These are phyloP conservation scores for Leptopilina boulardi DNA, from an alignment of 1,140 invertebrate species.

Conservation along the genomic window DNA sequence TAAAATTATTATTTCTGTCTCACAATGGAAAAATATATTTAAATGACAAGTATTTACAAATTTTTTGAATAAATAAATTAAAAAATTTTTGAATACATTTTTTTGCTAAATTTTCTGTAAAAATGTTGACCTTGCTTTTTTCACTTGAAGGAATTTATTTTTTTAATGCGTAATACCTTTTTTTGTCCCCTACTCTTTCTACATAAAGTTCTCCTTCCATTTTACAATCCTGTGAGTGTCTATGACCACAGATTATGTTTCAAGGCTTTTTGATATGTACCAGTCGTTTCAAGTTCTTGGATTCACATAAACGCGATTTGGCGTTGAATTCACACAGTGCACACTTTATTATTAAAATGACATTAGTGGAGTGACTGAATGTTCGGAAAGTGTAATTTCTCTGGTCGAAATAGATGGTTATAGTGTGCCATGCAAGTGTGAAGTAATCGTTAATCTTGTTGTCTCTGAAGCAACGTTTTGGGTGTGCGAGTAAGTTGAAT, in stretches of 20 bases:
- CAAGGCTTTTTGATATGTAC: neutral
- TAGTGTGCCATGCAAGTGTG: conserved; percentile 42
- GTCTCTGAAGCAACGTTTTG: conserved; percentile 41
- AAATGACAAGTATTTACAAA: no score
- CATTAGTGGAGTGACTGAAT: neutral
- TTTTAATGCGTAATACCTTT: neutral
- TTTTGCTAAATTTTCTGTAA: no score
- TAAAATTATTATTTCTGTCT: no score
- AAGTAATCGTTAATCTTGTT: conserved; percentile 67
- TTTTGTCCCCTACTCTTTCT: neutral
- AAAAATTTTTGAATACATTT: no score
- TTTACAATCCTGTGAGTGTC: neutral
- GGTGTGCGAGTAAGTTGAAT: conserved; percentile 57
- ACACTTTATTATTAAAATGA: conserved; percentile 37
- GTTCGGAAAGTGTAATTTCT: conserved; percentile 1
- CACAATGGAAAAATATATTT: no score
- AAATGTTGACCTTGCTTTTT: neutral
- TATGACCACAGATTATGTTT: conserved; percentile 9
- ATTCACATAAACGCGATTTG: conserved; percentile 1
- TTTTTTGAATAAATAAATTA: no score
- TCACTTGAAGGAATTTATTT: neutral
- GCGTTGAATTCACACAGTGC: neutral
- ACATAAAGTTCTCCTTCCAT: neutral
- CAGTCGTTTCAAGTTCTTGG: neutral
- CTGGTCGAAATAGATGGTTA: conserved; percentile 1